phyloP scores from a whole-genome alignment of 2,113 vertebrate species.

The Hippocampus mohnikei region DNA sequence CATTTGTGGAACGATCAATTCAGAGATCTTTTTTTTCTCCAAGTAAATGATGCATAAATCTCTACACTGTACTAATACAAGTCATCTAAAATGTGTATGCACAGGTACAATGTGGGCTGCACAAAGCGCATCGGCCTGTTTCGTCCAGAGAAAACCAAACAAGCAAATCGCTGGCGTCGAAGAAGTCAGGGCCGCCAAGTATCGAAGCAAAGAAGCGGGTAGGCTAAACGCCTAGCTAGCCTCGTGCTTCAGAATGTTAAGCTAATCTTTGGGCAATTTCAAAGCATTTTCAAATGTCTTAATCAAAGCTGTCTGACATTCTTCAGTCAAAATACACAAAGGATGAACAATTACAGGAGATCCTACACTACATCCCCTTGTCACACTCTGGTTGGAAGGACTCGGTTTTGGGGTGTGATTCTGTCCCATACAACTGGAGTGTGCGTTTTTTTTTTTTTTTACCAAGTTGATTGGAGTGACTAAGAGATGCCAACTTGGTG shows the following conservation, averaged over 20 bases:
- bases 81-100: neutral
- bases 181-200: conserved; percentile 74
- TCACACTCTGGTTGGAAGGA: too few relatives aligned
- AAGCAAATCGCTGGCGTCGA: conserved; percentile 72
- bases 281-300: too few relatives aligned
- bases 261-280: neutral
- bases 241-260: neutral
- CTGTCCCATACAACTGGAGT: too few relatives aligned
- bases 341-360: neutral
- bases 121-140: conserved; percentile 91
- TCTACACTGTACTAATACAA: neutral
- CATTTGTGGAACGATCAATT: neutral
- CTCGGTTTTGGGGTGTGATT: too few relatives aligned
- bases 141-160: conserved; percentile 86
- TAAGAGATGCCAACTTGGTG: too few relatives aligned
- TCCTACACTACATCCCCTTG: neutral
- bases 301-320: too few relatives aligned
- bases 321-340: too few relatives aligned
- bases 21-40: too few relatives aligned
- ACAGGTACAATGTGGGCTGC: conserved; percentile 94
- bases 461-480: too few relatives aligned
- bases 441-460: too few relatives aligned
- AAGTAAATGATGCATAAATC: too few relatives aligned
- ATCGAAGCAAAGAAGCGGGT: conserved; percentile 90
- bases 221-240: neutral